Conservation (phyloP, 2,888 invertebrate species). For the Pteria penguin region DNA sequence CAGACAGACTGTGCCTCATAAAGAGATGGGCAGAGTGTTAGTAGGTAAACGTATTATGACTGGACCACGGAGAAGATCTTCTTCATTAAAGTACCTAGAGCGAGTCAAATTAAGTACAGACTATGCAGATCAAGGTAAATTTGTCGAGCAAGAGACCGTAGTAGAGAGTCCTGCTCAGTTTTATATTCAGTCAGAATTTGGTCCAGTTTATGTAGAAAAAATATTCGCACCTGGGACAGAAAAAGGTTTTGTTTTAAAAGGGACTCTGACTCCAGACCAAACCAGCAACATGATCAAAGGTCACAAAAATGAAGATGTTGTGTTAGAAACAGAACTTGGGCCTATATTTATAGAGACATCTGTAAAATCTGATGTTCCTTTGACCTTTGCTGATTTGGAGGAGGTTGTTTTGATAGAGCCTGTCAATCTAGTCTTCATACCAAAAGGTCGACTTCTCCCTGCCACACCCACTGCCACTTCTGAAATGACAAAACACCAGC, state of each 20-base stretch:
- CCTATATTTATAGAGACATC: not conserved
- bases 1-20: not conserved
- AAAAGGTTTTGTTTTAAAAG: not conserved
- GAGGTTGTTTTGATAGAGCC: not conserved
- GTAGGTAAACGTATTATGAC: not conserved
- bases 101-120: not conserved
- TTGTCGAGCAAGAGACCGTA: not conserved
- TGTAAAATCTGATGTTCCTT: not conserved
- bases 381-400: not conserved
- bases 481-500: not conserved
- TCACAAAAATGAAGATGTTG: not conserved
- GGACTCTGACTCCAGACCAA: not conserved
- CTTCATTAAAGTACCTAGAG: not conserved
- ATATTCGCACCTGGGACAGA: conserved; percentile 6
- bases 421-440: not conserved
- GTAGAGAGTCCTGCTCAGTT: not conserved
- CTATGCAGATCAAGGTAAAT: not conserved
- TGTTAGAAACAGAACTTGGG: conserved; percentile 3
- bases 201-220: not conserved
- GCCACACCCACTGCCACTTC: not conserved
- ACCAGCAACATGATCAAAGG: not conserved
- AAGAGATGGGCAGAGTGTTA: not conserved
- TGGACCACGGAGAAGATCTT: not conserved
- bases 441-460: not conserved
- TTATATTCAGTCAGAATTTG: not conserved